phyloP scores from a whole-genome alignment of 2,113 vertebrate genomes.

The Bettongia penicillata region DNA sequence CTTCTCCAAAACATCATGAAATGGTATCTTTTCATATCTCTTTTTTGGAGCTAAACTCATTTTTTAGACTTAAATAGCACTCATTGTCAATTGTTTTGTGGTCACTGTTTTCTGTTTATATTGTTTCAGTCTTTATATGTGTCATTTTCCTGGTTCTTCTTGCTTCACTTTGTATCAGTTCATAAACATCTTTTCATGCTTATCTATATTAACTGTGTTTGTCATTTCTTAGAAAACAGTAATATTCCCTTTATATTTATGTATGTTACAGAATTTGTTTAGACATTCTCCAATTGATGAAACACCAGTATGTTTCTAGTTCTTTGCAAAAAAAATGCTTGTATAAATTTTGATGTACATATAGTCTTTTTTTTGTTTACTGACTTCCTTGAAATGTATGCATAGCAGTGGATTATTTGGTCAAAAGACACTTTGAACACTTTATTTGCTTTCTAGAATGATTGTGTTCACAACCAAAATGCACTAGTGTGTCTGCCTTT shows the following conservation, averaged over 20 bases:
- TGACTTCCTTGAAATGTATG: not conserved
- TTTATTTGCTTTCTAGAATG: not conserved
- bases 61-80: not conserved
- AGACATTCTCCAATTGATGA: too few species aligned
- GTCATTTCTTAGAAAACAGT: too few species aligned
- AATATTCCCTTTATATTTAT: not conserved
- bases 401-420: not conserved
- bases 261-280: not conserved
- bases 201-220: not conserved
- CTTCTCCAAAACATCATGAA: not conserved
- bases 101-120: not conserved
- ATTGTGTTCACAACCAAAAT: not conserved
- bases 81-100: not conserved
- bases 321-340: not conserved
- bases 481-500: not conserved
- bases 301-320: not conserved
- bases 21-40: not conserved
- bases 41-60: not conserved
- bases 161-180: not conserved
- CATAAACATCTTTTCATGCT: not conserved
- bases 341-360: not conserved
- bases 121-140: not conserved
- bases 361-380: not conserved
- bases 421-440: not conserved
- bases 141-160: not conserved